Evolutionary conservation across 2,888 invertebrate genomes (phyloP), one percentile per base, ranked within the genome.

Genomic region (Apamea crenata): DNA sequence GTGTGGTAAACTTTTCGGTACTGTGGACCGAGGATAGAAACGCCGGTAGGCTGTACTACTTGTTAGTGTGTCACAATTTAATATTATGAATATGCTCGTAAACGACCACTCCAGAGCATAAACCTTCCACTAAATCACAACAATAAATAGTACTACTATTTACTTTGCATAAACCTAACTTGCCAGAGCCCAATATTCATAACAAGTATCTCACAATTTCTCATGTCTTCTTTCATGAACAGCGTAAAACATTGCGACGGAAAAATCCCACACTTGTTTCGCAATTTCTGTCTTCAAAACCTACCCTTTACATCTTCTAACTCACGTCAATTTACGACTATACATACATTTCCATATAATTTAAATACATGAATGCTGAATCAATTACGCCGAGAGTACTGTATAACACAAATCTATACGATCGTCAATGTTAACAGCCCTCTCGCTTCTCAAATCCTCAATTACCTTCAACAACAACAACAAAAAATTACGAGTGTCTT

Each of bases 401-500:
- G 66, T 68, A n/a, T 74, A 67, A 70, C 40, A 65, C n/a, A 36
- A 78, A 70, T 82, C 68, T 77, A 80, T 68, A 74, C 53, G 47
- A 72, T 78, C 73, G 40, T 72, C 61, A 78, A 61, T 80, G 77
- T 78, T 72, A 84, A 73, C 70, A 80, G 68, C 69, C 59, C n/a
- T 66, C 50, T 72, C 32, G 29, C 53, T 72, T 50, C 72, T 79
- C 29, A 83, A 83, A 69, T 61, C 68, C 50, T 77, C 70, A 74
- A 72, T 75, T 80, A 72, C 29, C 47, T 59, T 21, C 36, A 67
- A 61, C 50, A 80, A 88, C n/a, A n/a, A n/a, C n/a, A 16, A 63
- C 29, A n/a, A 86, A 84, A 86, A 85, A 83, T 82, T 78, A 85
- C 68, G 77, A 77, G 40, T 72, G 75, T 77, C 73, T 77, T 85